Evolutionary conservation across 2,113 vertebrate genomes (phyloP).

Genomic region (Penelope pileata): DNA sequence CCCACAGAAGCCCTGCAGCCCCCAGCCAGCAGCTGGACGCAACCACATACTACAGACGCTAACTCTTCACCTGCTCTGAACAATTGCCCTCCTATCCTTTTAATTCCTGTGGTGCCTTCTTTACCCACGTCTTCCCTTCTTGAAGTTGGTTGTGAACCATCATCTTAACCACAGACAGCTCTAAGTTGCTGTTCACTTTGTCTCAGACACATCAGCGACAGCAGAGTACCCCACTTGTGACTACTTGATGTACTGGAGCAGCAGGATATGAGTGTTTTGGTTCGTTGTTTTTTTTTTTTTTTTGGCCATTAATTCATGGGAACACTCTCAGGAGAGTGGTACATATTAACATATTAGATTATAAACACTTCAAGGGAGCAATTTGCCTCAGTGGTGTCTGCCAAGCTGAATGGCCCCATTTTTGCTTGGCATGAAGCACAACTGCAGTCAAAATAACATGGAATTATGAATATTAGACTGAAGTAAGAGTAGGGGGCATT

Average conservation of each 20-base stretch:
- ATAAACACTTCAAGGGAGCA: background rate
- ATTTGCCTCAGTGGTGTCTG: background rate
- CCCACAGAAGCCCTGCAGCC: background rate
- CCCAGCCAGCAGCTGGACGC: background rate
- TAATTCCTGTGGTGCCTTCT: background rate
- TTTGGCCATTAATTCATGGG: background rate
- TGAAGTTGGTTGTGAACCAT: background rate
- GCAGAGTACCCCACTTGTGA: background rate
- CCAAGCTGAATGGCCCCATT: background rate
- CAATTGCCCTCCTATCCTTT: background rate
- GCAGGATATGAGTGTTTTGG: background rate
- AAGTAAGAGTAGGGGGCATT: background rate
- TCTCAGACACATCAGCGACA: background rate
- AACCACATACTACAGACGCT: background rate
- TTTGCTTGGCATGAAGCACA: background rate
- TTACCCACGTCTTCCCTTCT: background rate
- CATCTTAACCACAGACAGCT: background rate
- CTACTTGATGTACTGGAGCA: background rate
- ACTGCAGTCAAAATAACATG: background rate
- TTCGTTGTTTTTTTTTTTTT: background rate
- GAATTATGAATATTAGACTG: background rate
- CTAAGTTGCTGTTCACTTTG: background rate
- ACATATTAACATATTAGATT: background rate
- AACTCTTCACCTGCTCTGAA: background rate
- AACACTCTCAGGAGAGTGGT: background rate